phyloP scores from a whole-genome alignment of 2,113 vertebrate species.

The Orthonyx spaldingii region DNA sequence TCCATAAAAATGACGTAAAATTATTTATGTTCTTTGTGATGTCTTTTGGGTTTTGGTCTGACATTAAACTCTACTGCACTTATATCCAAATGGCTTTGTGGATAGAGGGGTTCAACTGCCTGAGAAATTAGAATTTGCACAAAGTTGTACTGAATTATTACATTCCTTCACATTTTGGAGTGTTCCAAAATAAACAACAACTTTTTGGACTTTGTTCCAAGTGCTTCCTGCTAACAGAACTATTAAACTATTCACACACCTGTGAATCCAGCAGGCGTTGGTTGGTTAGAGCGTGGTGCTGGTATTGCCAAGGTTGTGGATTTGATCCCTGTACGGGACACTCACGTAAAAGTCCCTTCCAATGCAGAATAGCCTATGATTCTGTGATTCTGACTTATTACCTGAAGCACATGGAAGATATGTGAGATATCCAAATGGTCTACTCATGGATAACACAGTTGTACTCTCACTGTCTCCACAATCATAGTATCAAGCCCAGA shows the following conservation, averaged over 20 bases:
- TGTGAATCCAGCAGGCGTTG: neutral
- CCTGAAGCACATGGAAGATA: neutral
- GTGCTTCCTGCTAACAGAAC: neutral
- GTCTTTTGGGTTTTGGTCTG: neutral
- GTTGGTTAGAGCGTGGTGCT: neutral
- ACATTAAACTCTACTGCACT: neutral
- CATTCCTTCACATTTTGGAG: neutral
- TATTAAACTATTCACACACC: neutral
- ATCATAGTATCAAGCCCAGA: neutral
- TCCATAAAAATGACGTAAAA: neutral
- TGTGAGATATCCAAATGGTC: neutral
- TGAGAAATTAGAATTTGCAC: neutral
- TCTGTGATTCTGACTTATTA: neutral
- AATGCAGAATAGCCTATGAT: neutral
- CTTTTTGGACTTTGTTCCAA: neutral
- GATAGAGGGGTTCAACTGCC: neutral
- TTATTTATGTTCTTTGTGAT: neutral
- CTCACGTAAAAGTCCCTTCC: neutral
- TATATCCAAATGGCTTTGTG: neutral
- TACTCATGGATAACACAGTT: neutral
- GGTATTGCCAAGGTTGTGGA: neutral
- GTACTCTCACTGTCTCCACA: neutral
- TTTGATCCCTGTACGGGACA: neutral
- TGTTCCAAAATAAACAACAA: neutral
- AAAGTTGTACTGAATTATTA: neutral